Evolutionary conservation across 2,797 vertebrate genomes (phyloP), one percentile per base, ranked within the genome.

Genomic region (Coccyzus lansbergi): DNA sequence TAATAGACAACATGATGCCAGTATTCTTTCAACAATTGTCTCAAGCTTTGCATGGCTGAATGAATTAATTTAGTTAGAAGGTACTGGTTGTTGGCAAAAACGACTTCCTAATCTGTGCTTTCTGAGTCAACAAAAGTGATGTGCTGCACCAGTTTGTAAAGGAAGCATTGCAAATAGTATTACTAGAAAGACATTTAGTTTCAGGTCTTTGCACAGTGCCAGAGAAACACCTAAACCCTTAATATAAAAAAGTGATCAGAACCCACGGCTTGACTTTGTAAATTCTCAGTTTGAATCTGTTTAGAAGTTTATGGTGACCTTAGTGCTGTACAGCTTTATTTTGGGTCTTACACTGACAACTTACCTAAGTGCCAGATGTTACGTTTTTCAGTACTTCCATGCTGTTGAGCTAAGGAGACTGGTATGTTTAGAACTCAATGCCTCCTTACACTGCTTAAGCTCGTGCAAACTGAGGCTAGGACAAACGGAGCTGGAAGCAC

Each of bases 31-130:
- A 58, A 4, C 4, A 0, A 24, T 46, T 67, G 9, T 69, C 62
- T 89, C 69, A 71, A 64, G 20, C 12, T 74, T 76, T 56, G 18
- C 48, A 44, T 29, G 9, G 38, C 29, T 94, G 52, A 86, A 24
- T 83, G 46, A 90, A 60, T 92, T 79, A 59, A 75, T 16, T 78
- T 82, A 70, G 26, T 81, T 71, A 82, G 60, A 80, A 95, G 55
- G 84, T 81, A 64, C 42, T 74, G n/a, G 59, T 83, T 52, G 15
- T 24, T 79, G 78, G 49, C 49, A 74, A 84, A 95, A 91, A 49
- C 79, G 31, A 53, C n/a, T 89, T 94, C 31, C 26, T 88, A 49
- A 65, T 68, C 44, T 55, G 14, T 92, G 34, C 42, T 80, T 90
- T 90, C 48, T 17, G 8, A 59, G 26, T 87, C 70, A 89, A 75